Evolutionary conservation across 2,888 invertebrate species (phyloP).

Genomic region (Mesochorus sp.): DNA sequence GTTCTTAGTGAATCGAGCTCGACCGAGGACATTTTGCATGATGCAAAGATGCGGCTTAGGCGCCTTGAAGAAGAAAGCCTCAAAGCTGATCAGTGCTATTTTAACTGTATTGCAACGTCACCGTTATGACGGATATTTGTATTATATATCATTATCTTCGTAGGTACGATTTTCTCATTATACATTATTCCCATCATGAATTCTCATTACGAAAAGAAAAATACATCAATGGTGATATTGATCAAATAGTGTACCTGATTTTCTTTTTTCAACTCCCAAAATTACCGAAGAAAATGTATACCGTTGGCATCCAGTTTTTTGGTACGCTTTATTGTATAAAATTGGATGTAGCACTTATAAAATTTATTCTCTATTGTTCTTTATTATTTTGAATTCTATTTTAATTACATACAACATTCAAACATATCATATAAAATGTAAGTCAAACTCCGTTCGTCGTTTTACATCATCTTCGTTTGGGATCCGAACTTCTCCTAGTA

Average conservation of each 20-base stretch:
- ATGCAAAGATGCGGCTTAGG: slow-evolving; percentile 77
- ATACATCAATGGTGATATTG: too few relatives aligned
- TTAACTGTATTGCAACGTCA: slow-evolving; percentile 73
- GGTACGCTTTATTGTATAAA: slow-evolving; percentile 77
- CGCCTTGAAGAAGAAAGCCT: slow-evolving; percentile 78
- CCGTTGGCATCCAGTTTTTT: slow-evolving; percentile 25
- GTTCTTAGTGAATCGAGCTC: slow-evolving; percentile 79
- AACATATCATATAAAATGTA: slow-evolving; percentile 81
- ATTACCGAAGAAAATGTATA: slow-evolving; percentile 32
- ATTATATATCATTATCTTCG: too few relatives aligned
- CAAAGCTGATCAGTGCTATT: slow-evolving; percentile 77
- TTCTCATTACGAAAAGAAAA: too few relatives aligned
- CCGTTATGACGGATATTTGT: slow-evolving; percentile 61
- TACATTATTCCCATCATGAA: too few relatives aligned
- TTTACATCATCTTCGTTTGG: slow-evolving; percentile 81
- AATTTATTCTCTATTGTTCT: slow-evolving; percentile 77
- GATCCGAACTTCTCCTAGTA: slow-evolving; percentile 81
- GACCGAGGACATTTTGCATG: slow-evolving; percentile 79
- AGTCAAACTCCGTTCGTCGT: slow-evolving; percentile 76
- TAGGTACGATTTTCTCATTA: too few relatives aligned
- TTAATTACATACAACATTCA: slow-evolving; percentile 81
- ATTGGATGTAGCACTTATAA: slow-evolving; percentile 78
- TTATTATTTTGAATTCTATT: slow-evolving; percentile 74
- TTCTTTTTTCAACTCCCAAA: slow-evolving; percentile 13
- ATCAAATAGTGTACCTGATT: slow-evolving; percentile 55